These are phyloP conservation scores for Drosophila rhopaloa DNA, from an alignment of 1,140 invertebrate genomes.

Conservation along the genomic window DNA sequence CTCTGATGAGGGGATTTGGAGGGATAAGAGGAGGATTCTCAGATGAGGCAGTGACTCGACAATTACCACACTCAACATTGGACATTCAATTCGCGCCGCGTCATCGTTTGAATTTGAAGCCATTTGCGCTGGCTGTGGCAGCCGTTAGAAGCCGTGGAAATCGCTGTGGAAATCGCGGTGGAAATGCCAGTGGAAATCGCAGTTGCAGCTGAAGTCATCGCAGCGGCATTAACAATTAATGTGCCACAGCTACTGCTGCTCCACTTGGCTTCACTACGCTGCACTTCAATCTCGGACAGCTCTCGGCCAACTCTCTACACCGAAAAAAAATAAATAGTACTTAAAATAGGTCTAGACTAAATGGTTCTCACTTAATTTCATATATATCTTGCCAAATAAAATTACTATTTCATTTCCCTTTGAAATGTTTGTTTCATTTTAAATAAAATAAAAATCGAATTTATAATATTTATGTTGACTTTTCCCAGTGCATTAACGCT, in stretches of 20 bases:
- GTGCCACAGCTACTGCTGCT: slow-evolving; percentile 31
- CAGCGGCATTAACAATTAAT: slow-evolving; percentile 56
- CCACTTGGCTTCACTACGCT: slow-evolving; percentile 20
- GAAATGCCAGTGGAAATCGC: not conserved
- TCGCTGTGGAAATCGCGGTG: slow-evolving; percentile 3
- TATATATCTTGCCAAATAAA: too few species aligned
- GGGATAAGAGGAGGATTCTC: not conserved
- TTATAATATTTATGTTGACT: too few species aligned
- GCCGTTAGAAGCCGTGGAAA: slow-evolving; percentile 35
- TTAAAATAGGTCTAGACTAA: too few species aligned
- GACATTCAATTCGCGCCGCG: slow-evolving; percentile 29
- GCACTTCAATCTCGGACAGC: slow-evolving; percentile 6
- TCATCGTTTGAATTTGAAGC: slow-evolving; percentile 25
- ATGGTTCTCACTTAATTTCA: too few species aligned
- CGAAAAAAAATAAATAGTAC: not conserved
- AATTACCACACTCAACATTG: slow-evolving; percentile 17
- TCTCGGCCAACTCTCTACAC: not conserved
- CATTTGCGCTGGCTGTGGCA: slow-evolving; percentile 18
- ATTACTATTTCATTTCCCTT: not conserved
- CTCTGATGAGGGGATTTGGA: not conserved
- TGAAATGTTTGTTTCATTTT: too few species aligned
- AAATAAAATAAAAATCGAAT: not conserved
- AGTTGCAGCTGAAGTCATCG: slow-evolving; percentile 26
- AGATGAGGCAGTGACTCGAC: slow-evolving; percentile 26
- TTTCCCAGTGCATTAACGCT: slow-evolving; percentile 3